A percentile compares a stretch with the other conserved stretches of the same genome.
Evolutionary conservation across 1,140 invertebrate genomes (phyloP).

Genomic region (Zaprionus camerounensis): DNA sequence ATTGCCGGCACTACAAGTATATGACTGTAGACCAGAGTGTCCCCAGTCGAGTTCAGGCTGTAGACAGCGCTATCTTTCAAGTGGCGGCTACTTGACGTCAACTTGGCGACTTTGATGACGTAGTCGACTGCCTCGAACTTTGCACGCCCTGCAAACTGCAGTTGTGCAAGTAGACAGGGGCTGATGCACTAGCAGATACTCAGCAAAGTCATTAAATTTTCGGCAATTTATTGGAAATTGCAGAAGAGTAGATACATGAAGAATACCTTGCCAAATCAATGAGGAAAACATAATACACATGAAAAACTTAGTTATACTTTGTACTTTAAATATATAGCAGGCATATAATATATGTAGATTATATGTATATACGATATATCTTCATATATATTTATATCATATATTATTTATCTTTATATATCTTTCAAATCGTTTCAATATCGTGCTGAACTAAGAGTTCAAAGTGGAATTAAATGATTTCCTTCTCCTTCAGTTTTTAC

Average conservation of each 20-base stretch:
- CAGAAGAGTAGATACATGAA: too few species aligned
- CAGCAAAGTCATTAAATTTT: neutral
- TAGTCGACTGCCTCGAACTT: constrained; percentile 1
- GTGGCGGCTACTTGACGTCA: constrained; percentile 31
- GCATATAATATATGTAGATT: too few species aligned
- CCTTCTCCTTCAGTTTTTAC: neutral
- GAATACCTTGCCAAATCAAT: too few species aligned
- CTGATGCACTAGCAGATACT: neutral
- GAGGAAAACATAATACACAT: too few species aligned
- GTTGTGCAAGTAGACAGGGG: too few species aligned
- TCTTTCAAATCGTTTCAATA: neutral
- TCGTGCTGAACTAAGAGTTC: neutral
- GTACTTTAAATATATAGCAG: too few species aligned
- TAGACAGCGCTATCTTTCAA: constrained; percentile 23
- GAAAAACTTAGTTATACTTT: too few species aligned
- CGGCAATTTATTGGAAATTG: too few species aligned
- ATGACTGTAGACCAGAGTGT: neutral
- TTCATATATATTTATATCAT: too few species aligned
- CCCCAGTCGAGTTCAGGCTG: neutral
- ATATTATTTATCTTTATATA: too few species aligned
- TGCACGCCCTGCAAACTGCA: constrained; percentile 12
- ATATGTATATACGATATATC: too few species aligned
- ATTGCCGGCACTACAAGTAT: constrained; percentile 32
- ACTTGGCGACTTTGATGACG: constrained; percentile 13
- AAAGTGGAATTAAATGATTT: too few species aligned